Percentiles rank a stretch among this genome's conserved stretches.
These are phyloP conservation scores for Sphinx pinastri DNA, from an alignment of 2,888 invertebrate species.

Conservation along the genomic window DNA sequence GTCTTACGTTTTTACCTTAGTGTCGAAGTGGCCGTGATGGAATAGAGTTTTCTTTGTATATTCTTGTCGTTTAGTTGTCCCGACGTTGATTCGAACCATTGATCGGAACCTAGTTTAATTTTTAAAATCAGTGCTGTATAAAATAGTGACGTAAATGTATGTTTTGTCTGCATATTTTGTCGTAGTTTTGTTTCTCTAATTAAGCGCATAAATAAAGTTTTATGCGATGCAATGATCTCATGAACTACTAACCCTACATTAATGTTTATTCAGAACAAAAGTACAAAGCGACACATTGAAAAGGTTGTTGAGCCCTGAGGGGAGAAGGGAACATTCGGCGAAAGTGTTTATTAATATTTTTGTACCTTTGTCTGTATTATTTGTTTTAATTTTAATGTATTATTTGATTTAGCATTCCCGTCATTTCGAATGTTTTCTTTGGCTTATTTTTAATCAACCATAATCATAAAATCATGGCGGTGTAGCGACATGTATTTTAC, in stretches of 20 bases:
- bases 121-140: slow-evolving; percentile 65
- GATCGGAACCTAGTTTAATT: slow-evolving; percentile 62
- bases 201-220: slow-evolving; percentile 71
- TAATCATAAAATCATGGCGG: slow-evolving; percentile 45
- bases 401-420: slow-evolving; percentile 72
- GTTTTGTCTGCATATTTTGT: slow-evolving; percentile 80
- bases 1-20: slow-evolving; percentile 81
- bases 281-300: slow-evolving; percentile 72
- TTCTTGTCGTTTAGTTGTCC: slow-evolving; percentile 72
- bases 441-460: slow-evolving; percentile 59
- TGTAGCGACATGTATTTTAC: slow-evolving; percentile 54
- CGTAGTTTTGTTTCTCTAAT: slow-evolving; percentile 71
- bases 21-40: slow-evolving; percentile 68
- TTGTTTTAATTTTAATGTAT: slow-evolving; percentile 70
- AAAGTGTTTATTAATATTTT: slow-evolving; percentile 72
- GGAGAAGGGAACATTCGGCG: slow-evolving; percentile 51
- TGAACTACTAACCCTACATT: slow-evolving; percentile 80
- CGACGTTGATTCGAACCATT: slow-evolving; percentile 59
- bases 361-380: slow-evolving; percentile 80
- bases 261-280: slow-evolving; percentile 74
- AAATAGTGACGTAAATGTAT: slow-evolving; percentile 65
- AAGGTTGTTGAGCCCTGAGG: slow-evolving; percentile 41
- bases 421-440: slow-evolving; percentile 67
- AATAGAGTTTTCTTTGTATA: slow-evolving; percentile 75
- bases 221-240: slow-evolving; percentile 81